Evolutionary conservation across 2,888 invertebrate species (phyloP).

Genomic region (Ceramica pisi): DNA sequence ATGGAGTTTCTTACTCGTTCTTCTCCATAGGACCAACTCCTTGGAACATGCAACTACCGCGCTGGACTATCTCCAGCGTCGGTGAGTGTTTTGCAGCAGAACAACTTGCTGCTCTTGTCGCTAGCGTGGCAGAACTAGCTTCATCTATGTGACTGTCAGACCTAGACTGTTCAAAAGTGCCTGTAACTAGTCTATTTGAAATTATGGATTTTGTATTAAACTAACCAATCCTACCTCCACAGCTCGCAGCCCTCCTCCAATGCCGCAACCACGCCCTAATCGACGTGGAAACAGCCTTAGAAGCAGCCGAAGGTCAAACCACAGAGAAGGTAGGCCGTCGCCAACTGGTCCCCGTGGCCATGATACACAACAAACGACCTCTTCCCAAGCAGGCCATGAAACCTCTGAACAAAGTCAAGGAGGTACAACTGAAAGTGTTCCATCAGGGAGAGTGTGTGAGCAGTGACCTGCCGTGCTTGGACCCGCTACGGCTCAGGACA

Average conservation of each 20-base stretch:
- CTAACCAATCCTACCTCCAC: conserved; percentile 20
- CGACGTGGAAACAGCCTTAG: conserved; percentile 89
- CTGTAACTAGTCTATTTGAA: no score
- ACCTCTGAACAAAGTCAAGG: conserved; percentile 76
- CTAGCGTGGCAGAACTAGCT: no score
- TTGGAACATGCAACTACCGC: no score
- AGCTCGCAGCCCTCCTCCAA: conserved; percentile 85
- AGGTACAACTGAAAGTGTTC: conserved; percentile 86
- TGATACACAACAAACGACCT: conserved; percentile 60
- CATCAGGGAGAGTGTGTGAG: conserved; percentile 81
- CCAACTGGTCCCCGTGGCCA: conserved; percentile 79
- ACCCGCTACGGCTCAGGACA: conserved; percentile 84
- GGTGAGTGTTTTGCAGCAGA: no score
- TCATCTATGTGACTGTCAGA: no score
- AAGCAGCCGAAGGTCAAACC: conserved; percentile 86
- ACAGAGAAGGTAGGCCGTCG: conserved; percentile 74
- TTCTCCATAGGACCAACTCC: no score
- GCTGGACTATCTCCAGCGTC: no score
- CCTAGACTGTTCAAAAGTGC: no score
- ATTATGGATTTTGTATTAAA: no score
- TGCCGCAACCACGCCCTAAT: conserved; percentile 86
- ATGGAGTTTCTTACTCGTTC: no score
- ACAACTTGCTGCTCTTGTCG: no score
- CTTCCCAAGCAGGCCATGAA: conserved; percentile 59
- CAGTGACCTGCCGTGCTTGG: conserved; percentile 82